Evolutionary conservation across 2,888 invertebrate species (phyloP), one percentile per base, ranked within the genome.

Genomic region (Agriopis marginaria): DNA sequence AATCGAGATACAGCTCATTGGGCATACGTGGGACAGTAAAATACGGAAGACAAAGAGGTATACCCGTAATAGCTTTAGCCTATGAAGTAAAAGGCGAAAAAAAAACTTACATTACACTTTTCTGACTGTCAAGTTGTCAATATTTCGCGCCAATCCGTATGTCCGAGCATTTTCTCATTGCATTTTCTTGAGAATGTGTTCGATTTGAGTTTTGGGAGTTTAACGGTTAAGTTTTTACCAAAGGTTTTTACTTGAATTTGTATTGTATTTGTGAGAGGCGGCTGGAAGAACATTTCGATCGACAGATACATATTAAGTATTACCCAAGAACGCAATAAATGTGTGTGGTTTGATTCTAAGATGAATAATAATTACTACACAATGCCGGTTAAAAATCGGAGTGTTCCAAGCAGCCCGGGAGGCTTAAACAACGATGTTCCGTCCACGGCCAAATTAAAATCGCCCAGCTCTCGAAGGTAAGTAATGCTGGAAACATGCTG

Each of bases 371-470:
- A 10, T n/a, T n/a, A 51, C 5, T 51, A 5, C 39, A 68, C 63
- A 58, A 83, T 83, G 83, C 83, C 83, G 17, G 80, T 80, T 63
- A 80, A 71, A 76, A 82, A 78, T 71, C 71, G 73, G 58, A 77
- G 71, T 63, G 17, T 49, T 7, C 70, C 63, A 2, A 74, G 70
- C 49, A 73, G 71, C 60, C 76, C 76, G 44, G 75, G 75, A 17
- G 68, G 74, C 64, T 70, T 71, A 59, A 68, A 75, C 39, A 74
- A 73, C 66, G 71, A 68, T 66, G 40, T 67, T 64, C 77, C 66
- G 56, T 68, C 66, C 53, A 60, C 53, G 58, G 72, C 71, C 53
- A 69, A 73, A 63, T 73, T 53, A 45, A 70, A 73, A 12, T 75
- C 78, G 23, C 74, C 80, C 23, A 62, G 17, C 10, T 53, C 42